Evolutionary conservation across 30 jellyfish, hydroid and myxozoan species (phyloP).

Genomic region (Aurelia sp.): DNA sequence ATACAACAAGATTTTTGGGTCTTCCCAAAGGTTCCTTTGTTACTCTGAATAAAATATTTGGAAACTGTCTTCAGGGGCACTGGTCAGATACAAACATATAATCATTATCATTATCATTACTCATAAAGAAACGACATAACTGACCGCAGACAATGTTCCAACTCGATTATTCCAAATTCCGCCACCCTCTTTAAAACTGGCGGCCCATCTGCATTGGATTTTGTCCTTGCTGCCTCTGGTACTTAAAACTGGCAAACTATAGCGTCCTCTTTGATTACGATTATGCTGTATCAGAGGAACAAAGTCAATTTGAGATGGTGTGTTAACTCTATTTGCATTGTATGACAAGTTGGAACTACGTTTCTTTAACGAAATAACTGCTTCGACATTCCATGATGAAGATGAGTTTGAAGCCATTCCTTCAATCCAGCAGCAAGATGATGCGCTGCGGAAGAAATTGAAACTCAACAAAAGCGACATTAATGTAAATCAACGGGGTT

Average conservation of each 20-base stretch:
- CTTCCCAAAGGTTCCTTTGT: too few relatives aligned
- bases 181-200: conserved; percentile 54
- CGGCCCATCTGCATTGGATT: conserved; percentile 48
- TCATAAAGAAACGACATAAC: background rate
- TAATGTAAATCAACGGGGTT: too few relatives aligned
- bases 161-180: conserved; percentile 32
- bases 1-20: too few relatives aligned
- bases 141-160: background rate
- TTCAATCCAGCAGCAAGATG: conserved; percentile 57
- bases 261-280: background rate
- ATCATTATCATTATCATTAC: too few relatives aligned
- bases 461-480: too few relatives aligned
- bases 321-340: conserved; percentile 4
- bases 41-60: too few relatives aligned
- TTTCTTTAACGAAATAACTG: conserved; percentile 14
- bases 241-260: too few relatives aligned
- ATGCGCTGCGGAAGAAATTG: background rate
- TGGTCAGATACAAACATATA: too few relatives aligned
- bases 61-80: too few relatives aligned
- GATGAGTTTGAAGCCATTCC: conserved; percentile 16
- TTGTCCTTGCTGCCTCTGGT: background rate
- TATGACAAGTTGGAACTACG: background rate
- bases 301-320: conserved; percentile 40
- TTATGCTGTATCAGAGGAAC: conserved; percentile 12
- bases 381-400: conserved; percentile 48